phyloP scores from a whole-genome alignment of 2,113 vertebrate genomes.

The Protobothrops mucrosquamatus region DNA sequence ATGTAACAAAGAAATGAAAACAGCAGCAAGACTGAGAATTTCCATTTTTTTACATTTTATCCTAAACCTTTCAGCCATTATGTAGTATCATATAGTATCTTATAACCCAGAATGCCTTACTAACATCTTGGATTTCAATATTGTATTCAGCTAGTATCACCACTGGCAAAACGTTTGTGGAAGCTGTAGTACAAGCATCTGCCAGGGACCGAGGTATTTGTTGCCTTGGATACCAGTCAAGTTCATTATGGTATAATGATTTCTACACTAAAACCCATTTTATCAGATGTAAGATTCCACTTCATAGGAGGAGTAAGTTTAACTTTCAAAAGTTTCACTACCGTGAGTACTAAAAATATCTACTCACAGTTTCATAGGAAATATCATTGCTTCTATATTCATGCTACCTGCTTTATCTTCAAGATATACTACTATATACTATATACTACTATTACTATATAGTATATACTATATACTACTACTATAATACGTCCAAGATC shows the following conservation, averaged over 20 bases:
- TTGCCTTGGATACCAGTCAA: background rate
- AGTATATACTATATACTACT: too few species aligned
- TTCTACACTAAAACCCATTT: background rate
- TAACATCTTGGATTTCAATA: background rate
- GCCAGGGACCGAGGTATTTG: background rate
- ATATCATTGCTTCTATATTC: background rate
- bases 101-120: background rate
- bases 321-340: background rate
- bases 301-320: background rate
- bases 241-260: background rate
- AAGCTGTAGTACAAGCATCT: background rate
- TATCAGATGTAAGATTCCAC: background rate
- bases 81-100: background rate
- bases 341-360: background rate
- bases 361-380: background rate
- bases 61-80: background rate
- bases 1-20: background rate
- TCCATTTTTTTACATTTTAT: background rate
- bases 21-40: background rate
- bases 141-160: background rate
- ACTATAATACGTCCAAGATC: background rate
- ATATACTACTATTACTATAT: too few species aligned
- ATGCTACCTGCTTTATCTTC: background rate
- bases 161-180: background rate
- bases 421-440: too few species aligned